Conservation (phyloP, 2,888 invertebrate species). For the Lamellibrachia columna region DNA sequence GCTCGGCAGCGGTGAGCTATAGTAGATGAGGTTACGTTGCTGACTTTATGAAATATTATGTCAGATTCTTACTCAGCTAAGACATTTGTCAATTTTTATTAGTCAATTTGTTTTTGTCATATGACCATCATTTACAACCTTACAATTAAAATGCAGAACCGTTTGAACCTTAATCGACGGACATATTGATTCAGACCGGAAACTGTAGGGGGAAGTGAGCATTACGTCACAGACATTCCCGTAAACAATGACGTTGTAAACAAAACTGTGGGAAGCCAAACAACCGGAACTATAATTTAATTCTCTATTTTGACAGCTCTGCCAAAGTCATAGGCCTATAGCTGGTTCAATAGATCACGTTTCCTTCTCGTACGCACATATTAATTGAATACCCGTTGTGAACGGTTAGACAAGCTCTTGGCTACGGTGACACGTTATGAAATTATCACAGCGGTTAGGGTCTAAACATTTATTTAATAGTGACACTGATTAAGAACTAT, state of each 20-base stretch:
- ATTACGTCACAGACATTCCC: conserved; percentile 1
- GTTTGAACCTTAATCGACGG: neutral
- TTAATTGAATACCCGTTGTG: neutral
- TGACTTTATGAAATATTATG: neutral
- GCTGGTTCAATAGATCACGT: neutral
- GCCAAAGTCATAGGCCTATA: neutral
- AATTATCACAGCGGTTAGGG: neutral
- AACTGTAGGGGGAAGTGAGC: neutral
- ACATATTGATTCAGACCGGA: neutral
- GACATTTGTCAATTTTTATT: neutral
- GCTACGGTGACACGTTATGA: neutral
- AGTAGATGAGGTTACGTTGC: neutral
- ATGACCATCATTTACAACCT: neutral
- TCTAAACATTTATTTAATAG: neutral
- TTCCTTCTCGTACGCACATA: neutral
- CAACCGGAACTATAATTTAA: neutral
- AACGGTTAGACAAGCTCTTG: neutral
- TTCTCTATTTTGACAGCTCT: neutral
- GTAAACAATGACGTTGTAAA: neutral
- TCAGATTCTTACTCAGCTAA: neutral
- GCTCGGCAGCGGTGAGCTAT: neutral
- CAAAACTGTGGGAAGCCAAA: neutral
- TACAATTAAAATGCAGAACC: neutral
- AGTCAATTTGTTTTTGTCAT: neutral
- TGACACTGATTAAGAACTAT: neutral